These are phyloP conservation scores for Hippocampus guttulatus DNA, from an alignment of 2,113 vertebrate genomes.

Conservation along the genomic window DNA sequence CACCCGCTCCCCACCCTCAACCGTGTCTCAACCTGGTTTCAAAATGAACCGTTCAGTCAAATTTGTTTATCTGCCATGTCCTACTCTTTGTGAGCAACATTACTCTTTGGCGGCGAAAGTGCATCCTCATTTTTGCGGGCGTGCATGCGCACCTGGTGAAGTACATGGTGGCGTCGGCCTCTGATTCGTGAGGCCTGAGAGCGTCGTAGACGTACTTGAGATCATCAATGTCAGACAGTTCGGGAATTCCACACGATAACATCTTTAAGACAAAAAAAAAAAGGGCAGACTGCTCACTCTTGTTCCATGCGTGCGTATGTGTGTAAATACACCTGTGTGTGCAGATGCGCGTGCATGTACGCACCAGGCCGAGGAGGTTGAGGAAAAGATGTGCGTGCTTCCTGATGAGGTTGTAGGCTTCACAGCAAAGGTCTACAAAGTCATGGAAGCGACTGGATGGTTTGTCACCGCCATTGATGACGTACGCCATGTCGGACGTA, in stretches of 20 bases:
- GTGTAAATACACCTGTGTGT: background rate
- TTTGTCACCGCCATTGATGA: constrained; percentile 96
- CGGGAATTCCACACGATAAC: constrained; percentile 95
- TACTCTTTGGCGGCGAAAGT: too few relatives aligned
- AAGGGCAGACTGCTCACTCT: background rate
- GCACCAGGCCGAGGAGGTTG: constrained; percentile 93
- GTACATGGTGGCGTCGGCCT: constrained; percentile 91
- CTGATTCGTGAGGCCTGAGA: constrained; percentile 89
- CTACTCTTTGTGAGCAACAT: too few relatives aligned
- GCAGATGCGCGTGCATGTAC: constrained; percentile 25
- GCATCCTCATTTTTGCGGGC: too few relatives aligned
- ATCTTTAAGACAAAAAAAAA: constrained; percentile 70
- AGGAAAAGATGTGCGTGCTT: constrained; percentile 98
- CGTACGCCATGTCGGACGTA: constrained; percentile 97
- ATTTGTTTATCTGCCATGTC: too few relatives aligned
- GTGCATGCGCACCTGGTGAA: constrained; percentile 83
- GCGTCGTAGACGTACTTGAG: constrained; percentile 95
- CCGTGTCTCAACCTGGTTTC: too few relatives aligned
- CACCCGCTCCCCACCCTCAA: too few relatives aligned
- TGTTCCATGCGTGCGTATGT: background rate
- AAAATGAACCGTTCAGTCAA: too few relatives aligned
- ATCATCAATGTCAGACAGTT: constrained; percentile 90
- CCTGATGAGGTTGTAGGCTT: constrained; percentile 97
- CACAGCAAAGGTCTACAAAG: constrained; percentile 96
- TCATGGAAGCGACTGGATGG: constrained; percentile 97